phyloP scores from a whole-genome alignment of 2,797 vertebrate species.

The Petrocephalus schoutedeni region DNA sequence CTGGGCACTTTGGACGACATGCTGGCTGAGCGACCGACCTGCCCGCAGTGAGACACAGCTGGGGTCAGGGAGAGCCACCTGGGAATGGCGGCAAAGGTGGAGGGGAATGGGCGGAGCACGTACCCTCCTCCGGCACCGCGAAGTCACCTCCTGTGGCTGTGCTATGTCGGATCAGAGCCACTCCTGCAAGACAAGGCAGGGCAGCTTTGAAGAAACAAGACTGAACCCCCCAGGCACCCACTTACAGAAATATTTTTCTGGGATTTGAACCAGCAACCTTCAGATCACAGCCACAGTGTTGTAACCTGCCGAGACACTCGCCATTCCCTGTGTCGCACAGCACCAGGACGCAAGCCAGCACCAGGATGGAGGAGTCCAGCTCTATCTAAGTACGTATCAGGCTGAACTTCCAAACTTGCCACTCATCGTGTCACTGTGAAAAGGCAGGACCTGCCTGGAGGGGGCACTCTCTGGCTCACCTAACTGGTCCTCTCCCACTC shows the following conservation, averaged over 20 bases:
- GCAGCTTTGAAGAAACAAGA: not conserved
- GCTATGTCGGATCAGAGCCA: not conserved
- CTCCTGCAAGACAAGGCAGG: constrained; percentile 1
- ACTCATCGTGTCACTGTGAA: not conserved
- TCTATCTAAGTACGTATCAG: not conserved
- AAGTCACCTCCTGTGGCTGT: not conserved
- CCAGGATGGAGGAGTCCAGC: not conserved
- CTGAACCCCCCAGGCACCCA: not conserved
- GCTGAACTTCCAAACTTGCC: not conserved
- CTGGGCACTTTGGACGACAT: constrained; percentile 85
- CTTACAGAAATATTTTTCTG: not conserved
- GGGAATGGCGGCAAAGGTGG: not conserved
- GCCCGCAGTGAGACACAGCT: constrained; percentile 18
- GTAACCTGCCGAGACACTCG: not conserved
- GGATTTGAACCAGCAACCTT: not conserved
- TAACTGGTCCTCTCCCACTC: not conserved
- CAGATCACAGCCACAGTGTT: not conserved
- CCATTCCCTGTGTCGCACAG: not conserved
- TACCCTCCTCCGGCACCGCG: not conserved
- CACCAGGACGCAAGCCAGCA: not conserved
- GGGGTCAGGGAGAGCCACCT: not conserved
- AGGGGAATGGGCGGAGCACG: not conserved
- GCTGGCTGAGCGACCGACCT: constrained; percentile 47
- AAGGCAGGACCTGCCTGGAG: not conserved
- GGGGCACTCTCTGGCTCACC: not conserved